Base-by-base conservation (phyloP, 2,888 invertebrate species). In the Noctua comes region DNA sequence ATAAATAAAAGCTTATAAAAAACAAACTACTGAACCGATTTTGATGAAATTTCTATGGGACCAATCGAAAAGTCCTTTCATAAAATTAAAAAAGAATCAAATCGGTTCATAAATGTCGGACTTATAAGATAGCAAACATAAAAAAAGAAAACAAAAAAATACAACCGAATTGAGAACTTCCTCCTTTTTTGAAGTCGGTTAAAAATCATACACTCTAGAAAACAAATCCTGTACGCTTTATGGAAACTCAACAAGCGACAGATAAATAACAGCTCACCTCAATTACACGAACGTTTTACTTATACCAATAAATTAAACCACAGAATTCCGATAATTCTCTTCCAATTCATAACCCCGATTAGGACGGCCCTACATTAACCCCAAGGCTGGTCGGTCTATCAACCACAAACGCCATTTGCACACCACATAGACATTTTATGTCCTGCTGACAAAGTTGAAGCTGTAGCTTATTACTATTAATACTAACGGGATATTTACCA, bases 311-410 rank as follows among this genome's bases (percentile, higher is more conserved):
- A 57, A 83, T 78, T 43, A 43, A 64, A 68, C n/a, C 36, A 79
- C 27, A 66, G 78, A 82, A 78, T 80, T 85, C 74, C 76, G 72
- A 75, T 72, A 68, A 69, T 64, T 24, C 68, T 79, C 36, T 77
- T 71, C 68, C 70, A 80, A 83, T 76, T 78, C 62, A 84, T n/a
- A 79, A 65, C 68, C 54, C 21, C 48, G 69, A n/a, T 71, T 69
- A 69, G 66, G 79, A 76, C 73, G 77, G 77, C 78, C 89, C 82
- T 80, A 80, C 70, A 74, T 73, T 70, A 59, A 65, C 73, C 64
- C 84, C 72, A 88, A 88, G 89, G 88, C 51, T 59, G 62, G 27
- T 48, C 57, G 2, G 75, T 27, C 78, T 80, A 83, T 81, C 68
- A 80, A 80, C 72, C 73, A 27, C 21, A n/a, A 74, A 27, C 62